Evolutionary conservation across 2,113 vertebrate species (phyloP).

Genomic region (Cynocephalus volans): DNA sequence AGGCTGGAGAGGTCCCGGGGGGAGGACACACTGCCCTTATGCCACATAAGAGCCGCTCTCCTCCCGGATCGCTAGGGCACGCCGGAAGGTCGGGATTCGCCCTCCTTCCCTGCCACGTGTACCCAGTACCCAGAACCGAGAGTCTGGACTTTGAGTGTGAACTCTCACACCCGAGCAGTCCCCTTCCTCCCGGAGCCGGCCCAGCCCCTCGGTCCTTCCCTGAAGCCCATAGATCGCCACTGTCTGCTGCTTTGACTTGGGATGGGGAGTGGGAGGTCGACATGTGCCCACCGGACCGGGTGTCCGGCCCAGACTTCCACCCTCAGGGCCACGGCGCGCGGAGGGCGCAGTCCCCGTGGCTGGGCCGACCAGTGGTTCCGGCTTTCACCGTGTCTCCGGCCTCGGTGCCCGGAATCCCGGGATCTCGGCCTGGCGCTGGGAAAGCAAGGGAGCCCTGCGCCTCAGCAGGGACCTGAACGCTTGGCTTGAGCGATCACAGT

Average conservation of each 20-base stretch:
- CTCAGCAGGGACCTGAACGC: neutral
- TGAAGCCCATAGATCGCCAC: neutral
- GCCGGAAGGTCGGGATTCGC: slow-evolving; percentile 22
- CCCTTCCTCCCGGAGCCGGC: neutral
- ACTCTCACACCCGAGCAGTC: neutral
- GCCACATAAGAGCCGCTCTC: neutral
- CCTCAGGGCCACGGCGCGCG: neutral
- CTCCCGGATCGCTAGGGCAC: neutral
- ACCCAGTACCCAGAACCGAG: neutral
- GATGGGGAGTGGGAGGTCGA: neutral
- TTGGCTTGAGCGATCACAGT: neutral
- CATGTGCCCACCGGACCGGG: fast-evolving
- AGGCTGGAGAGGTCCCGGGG: neutral
- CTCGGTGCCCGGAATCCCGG: neutral
- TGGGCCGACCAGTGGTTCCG: neutral
- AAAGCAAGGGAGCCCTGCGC: neutral
- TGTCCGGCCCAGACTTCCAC: neutral
- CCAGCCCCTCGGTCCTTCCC: neutral
- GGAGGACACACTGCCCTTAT: neutral
- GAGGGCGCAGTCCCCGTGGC: neutral
- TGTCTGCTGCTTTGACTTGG: neutral
- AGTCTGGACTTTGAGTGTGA: slow-evolving; percentile 35
- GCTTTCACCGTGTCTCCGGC: neutral
- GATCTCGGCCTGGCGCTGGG: neutral
- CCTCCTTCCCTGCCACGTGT: neutral